Percentiles rank a stretch among this genome's conserved stretches.
Conservation (phyloP, 2,797 vertebrate species). For the Manis pentadactyla region DNA sequence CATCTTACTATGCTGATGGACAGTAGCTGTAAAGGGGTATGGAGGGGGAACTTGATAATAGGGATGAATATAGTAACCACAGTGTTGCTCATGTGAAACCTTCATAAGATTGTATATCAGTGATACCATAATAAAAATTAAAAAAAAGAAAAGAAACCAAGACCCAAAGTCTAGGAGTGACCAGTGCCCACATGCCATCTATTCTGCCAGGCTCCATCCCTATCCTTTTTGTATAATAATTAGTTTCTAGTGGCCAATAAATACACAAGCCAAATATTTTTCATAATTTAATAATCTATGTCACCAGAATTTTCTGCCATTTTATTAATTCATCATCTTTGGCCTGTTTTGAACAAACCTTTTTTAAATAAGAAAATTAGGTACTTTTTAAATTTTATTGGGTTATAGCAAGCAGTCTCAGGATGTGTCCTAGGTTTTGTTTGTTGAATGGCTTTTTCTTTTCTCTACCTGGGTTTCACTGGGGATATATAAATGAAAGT, state of each 20-base stretch:
- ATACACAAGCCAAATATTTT: not conserved
- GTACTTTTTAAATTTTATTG: not conserved
- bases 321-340: not conserved
- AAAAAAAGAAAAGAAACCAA: not conserved
- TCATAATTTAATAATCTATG: not conserved
- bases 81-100: no score
- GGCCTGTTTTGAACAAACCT: not conserved
- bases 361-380: not conserved
- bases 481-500: not conserved
- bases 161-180: not conserved
- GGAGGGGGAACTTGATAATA: no score
- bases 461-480: not conserved
- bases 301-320: slow-evolving; percentile 21
- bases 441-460: not conserved
- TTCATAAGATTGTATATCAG: no score
- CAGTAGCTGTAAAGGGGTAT: no score
- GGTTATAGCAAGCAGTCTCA: not conserved
- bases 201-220: not conserved
- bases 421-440: not conserved
- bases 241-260: slow-evolving; percentile 9
- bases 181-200: not conserved
- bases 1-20: no score
- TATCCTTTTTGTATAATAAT: not conserved
- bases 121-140: no score
- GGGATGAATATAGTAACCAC: no score